Evolutionary conservation across 1,140 invertebrate species (phyloP), one percentile per base, ranked within the genome.

Genomic region (Plodia interpunctella): DNA sequence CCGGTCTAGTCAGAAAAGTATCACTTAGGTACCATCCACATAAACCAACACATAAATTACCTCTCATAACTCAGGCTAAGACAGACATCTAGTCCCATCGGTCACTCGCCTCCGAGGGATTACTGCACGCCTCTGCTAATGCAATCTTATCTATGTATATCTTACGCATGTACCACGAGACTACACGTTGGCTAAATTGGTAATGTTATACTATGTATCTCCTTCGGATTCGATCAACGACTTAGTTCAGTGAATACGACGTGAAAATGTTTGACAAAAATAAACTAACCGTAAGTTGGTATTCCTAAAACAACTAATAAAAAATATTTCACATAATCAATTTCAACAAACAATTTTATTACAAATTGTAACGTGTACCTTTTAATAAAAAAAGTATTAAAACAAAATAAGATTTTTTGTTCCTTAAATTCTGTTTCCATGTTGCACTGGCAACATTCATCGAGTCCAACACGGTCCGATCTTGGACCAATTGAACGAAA

Each of bases 81-180:
- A 15, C 38, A 44, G 38, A 10, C 38, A 32, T 32, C 8, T 5
- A 32, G 30, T n/a, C n/a, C 38, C 38, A 44, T 44, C 13, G n/a
- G 38, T 44, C 38, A 2, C 38, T 15, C 15, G 38, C 38, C n/a
- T 15, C 38, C 38, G 38, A 44, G 38, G 38, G 38, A 44, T 44
- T 44, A 44, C 38, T 5, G 5, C 38, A 15, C 38, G 38, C 13
- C n/a, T 10, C 10, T 44, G 38, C 38, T 44, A 44, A 44, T 44
- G 38, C 38, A 44, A 44, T 44, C 38, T 44, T 44, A 44, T 44
- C 38, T 44, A 15, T 5, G 13, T 44, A 44, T 44, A 44, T 32
- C 30, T 32, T 2, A 44, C 38, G n/a, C 38, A 6, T 44, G n/a
- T 44, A 44, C 38, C 38, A 44, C 13, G 15, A 44, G 30, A 10